These are phyloP conservation scores for Polydrusus cervinus DNA, from an alignment of 2,888 invertebrate genomes.

Conservation along the genomic window DNA sequence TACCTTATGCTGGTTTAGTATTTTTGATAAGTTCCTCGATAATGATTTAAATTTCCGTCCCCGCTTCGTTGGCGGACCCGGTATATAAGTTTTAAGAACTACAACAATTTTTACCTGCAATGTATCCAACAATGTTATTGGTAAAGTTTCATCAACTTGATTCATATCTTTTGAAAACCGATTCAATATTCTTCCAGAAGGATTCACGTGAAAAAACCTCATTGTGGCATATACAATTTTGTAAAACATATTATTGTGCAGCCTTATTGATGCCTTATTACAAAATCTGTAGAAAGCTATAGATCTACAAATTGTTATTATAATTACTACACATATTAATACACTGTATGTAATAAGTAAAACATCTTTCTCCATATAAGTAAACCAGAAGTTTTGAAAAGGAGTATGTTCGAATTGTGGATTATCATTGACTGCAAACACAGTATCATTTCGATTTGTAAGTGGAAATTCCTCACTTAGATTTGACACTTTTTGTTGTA, in stretches of 20 bases:
- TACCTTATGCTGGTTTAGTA: too few relatives aligned
- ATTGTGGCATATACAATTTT: constrained; percentile 78
- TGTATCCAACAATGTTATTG: constrained; percentile 73
- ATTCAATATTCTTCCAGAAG: constrained; percentile 79
- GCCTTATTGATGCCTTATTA: constrained; percentile 73
- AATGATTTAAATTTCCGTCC: too few relatives aligned
- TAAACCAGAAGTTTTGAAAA: constrained; percentile 46
- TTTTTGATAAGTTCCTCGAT: too few relatives aligned
- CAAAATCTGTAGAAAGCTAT: constrained; percentile 73
- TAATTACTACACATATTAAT: constrained; percentile 64
- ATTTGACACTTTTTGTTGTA: background rate
- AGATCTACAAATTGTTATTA: constrained; percentile 71
- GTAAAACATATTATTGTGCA: constrained; percentile 75
- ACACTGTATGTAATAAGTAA: constrained; percentile 68
- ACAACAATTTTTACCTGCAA: constrained; percentile 64
- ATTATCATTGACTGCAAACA: too few relatives aligned
- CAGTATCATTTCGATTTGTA: too few relatives aligned
- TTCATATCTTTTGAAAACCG: constrained; percentile 84
- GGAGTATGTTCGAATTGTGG: constrained; percentile 14
- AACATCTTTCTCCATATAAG: constrained; percentile 52
- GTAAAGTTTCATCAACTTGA: constrained; percentile 74
- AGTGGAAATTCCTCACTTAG: background rate
- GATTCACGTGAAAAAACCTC: constrained; percentile 81
- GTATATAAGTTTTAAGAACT: too few relatives aligned
- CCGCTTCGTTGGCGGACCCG: too few relatives aligned